A percentile compares a stretch with the other conserved stretches of the same genome.
phyloP scores from a whole-genome alignment of 2,113 vertebrate genomes.

The Lucifuga dentata region DNA sequence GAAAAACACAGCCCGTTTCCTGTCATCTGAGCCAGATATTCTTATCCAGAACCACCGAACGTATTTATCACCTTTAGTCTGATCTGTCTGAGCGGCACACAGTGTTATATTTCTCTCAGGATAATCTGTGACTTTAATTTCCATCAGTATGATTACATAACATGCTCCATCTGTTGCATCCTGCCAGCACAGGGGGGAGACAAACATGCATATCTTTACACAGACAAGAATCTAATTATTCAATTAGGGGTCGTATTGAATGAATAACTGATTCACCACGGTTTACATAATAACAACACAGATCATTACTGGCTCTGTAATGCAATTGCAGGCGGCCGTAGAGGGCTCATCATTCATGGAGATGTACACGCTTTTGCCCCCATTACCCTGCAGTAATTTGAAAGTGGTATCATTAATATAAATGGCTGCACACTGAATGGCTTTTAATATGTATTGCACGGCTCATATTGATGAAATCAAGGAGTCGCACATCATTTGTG shows the following conservation, averaged over 20 bases:
- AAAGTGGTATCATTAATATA: constrained; percentile 59
- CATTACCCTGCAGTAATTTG: constrained; percentile 60
- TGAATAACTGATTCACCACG: constrained; percentile 69
- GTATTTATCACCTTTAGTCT: constrained; percentile 51
- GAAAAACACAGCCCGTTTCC: constrained; percentile 38
- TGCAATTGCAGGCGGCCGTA: constrained; percentile 53
- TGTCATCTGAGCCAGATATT: constrained; percentile 40
- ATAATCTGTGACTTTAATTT: constrained; percentile 61
- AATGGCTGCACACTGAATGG: constrained; percentile 40
- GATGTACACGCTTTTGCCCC: constrained; percentile 44
- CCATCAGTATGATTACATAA: constrained; percentile 62
- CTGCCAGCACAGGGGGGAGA: constrained; percentile 41
- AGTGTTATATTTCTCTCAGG: constrained; percentile 36
- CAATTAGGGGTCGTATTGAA: constrained; percentile 70
- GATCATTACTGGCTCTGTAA: constrained; percentile 72
- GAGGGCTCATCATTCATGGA: constrained; percentile 64
- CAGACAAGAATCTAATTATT: constrained; percentile 69
- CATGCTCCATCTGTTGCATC: constrained; percentile 63
- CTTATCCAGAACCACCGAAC: constrained; percentile 5
- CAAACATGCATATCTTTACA: constrained; percentile 61
- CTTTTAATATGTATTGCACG: constrained; percentile 50
- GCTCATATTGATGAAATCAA: constrained; percentile 55
- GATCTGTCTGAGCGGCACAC: constrained; percentile 23
- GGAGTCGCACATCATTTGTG: constrained; percentile 30
- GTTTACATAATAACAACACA: constrained; percentile 71